phyloP scores from a whole-genome alignment of 2,113 vertebrate species.

The Caretta caretta region DNA sequence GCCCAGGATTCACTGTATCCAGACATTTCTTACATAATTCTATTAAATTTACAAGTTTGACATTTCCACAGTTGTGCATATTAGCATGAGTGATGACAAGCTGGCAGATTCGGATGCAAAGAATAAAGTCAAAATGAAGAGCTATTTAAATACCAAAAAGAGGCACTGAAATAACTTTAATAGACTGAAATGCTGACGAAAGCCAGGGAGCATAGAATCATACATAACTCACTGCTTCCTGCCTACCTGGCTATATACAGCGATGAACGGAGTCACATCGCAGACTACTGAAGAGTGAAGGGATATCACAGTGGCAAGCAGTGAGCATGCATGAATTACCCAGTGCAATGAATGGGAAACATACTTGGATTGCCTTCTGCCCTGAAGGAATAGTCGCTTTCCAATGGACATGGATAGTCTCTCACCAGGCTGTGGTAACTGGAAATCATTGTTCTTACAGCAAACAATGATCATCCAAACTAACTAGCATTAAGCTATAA shows the following conservation, averaged over 20 bases:
- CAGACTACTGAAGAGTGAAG: fast-evolving
- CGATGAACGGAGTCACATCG: not conserved
- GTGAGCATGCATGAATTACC: not conserved
- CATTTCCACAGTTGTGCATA: constrained; percentile 25
- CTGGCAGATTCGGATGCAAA: constrained; percentile 51
- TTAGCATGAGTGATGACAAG: constrained; percentile 60
- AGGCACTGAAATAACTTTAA: constrained; percentile 50
- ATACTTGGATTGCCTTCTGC: not conserved
- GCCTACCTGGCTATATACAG: not conserved
- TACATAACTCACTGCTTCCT: not conserved
- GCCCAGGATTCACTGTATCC: constrained; percentile 21
- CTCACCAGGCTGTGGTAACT: not conserved
- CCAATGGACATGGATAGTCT: not conserved
- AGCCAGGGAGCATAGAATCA: constrained; percentile 26
- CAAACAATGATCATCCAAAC: not conserved
- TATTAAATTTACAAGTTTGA: constrained; percentile 53
- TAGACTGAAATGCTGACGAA: constrained; percentile 38
- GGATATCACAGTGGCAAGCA: not conserved
- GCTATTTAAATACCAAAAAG: constrained; percentile 64
- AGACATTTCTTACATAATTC: constrained; percentile 63
- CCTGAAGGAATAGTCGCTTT: not conserved
- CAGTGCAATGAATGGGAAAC: not conserved
- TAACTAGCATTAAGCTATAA: not conserved
- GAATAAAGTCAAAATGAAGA: constrained; percentile 63
- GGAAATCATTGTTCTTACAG: not conserved